Evolutionary conservation across 92 coral and sea anemone genomes (phyloP).

Genomic region (Siderastrea siderea): DNA sequence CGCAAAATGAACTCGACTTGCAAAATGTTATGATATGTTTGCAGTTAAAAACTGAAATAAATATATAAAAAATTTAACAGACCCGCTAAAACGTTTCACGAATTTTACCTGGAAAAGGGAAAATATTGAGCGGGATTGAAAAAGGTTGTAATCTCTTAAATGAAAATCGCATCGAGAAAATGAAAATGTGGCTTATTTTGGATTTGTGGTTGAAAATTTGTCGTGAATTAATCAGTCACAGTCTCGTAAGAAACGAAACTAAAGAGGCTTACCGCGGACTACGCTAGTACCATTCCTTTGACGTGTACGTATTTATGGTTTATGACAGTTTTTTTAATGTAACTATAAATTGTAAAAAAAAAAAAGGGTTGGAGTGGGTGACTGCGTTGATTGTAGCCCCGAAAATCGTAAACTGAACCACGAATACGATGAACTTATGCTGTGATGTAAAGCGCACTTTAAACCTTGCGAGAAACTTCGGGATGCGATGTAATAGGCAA

Average conservation of each 20-base stretch:
- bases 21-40: not conserved
- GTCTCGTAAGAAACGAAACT: not conserved
- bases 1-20: not conserved
- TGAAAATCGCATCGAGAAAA: not conserved
- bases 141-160: not conserved
- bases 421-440: not conserved
- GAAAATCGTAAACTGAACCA: not conserved
- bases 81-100: not conserved
- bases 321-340: too few species aligned
- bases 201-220: conserved; percentile 23
- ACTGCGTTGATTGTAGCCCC: not conserved
- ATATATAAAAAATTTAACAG: not conserved
- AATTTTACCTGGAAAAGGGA: not conserved
- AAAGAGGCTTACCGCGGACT: not conserved
- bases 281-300: not conserved
- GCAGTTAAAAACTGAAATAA: not conserved
- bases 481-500: too few species aligned
- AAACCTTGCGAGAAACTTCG: too few species aligned
- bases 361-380: not conserved
- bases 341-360: too few species aligned
- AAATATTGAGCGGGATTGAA: too few species aligned
- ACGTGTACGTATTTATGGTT: not conserved
- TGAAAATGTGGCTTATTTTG: conserved; percentile 28
- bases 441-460: too few species aligned
- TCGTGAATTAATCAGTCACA: not conserved